Base-by-base conservation (phyloP, 2,888 invertebrate genomes). In the Brachyopa scutellaris region DNA sequence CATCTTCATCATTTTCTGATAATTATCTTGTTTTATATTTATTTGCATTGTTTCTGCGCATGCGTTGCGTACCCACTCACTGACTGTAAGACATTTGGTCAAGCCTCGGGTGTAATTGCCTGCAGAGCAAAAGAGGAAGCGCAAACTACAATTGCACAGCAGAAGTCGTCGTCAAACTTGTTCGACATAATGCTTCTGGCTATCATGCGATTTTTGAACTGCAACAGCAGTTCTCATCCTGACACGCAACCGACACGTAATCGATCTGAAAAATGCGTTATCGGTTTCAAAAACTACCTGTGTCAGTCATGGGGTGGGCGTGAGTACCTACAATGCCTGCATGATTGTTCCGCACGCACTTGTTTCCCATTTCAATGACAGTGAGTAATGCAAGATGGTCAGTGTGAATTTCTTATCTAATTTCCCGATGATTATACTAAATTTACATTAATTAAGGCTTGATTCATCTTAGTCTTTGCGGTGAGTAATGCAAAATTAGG, bases 161-260 rank as follows among this genome's bases (percentile, higher is more conserved):
- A 82, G 82, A 82, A 82, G 80, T 80, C 57, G 49, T 73, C 49
- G 19, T 38, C 70, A 53, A 76, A 80, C 64, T 76, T 82, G 76
- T 40, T 47, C 21, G 15, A 23, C 23, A 26, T 33, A 77, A 1
- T 33, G 77, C 82, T 72, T 40, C 72, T 42, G 82, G 82, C 82
- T 31, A 77, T 76, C 82, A 82, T 82, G 82, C 82, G 9, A 82
- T 61, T 23, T 17, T 31, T 55, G 15, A 17, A 31, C 45, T 6
- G 55, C 51, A 72, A 72, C 77, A 82, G 82, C 82, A 72, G 82
- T 72, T 57, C 21, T 21, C 53, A 69, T 57, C 51, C 29, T 15
- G 77, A 69, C 82, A 82, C 77, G 82, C 82, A 82, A 77, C 21
- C 45, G 40, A 42, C 55, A 51, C 6, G 26, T 61, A 82, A 76